Conservation (phyloP, 2,888 invertebrate species). For the Lapara coniferarum region DNA sequence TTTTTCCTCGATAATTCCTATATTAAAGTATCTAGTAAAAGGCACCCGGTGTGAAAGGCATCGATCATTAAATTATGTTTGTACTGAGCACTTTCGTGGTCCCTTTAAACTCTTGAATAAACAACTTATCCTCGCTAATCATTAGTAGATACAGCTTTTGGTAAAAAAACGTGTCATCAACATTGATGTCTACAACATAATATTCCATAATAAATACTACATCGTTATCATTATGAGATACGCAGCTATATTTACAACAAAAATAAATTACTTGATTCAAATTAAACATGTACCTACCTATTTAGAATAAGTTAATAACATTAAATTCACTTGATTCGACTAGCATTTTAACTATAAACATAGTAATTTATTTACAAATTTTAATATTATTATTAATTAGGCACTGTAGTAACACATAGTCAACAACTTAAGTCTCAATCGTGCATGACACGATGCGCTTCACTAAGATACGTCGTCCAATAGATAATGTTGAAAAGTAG, state of each 20-base stretch:
- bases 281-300: not conserved
- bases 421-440: slow-evolving; percentile 45
- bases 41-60: slow-evolving; percentile 22
- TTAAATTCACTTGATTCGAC: slow-evolving; percentile 57
- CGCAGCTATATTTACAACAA: too few species aligned
- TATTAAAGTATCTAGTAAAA: slow-evolving; percentile 2
- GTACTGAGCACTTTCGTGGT: slow-evolving; percentile 54
- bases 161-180: not conserved
- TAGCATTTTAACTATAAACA: slow-evolving; percentile 64
- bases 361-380: slow-evolving; percentile 57
- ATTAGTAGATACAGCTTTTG: not conserved
- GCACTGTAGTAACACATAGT: slow-evolving; percentile 47
- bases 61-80: slow-evolving; percentile 41
- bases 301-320: not conserved
- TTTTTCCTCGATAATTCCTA: not conserved
- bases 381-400: slow-evolving; percentile 48
- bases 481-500: slow-evolving; percentile 83
- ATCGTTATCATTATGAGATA: too few species aligned
- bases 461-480: slow-evolving; percentile 85
- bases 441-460: slow-evolving; percentile 70
- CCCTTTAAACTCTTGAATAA: slow-evolving; percentile 41
- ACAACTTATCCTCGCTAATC: not conserved
- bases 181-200: too few species aligned
- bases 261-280: too few species aligned
- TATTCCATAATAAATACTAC: too few species aligned